Evolutionary conservation across 2,113 vertebrate genomes (phyloP), one percentile per base, ranked within the genome.

Genomic region (Mirounga angustirostris): DNA sequence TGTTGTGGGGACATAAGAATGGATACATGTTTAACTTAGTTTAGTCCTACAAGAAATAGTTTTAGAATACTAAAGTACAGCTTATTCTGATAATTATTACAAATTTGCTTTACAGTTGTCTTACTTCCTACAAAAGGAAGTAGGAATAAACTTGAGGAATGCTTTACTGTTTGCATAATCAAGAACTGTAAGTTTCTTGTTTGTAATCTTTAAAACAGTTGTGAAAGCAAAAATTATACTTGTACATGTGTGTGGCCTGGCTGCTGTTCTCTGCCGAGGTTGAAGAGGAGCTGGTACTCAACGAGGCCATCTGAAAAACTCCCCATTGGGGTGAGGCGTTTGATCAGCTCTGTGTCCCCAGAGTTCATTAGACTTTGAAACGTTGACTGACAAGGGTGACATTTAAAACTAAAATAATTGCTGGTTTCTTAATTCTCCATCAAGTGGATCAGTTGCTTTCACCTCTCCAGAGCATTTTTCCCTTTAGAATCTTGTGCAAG

Each of bases 41-140:
- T 96, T 96, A 73, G 40, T 83, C 28, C 93, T 90, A 88, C 95
- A 92, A 87, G 89, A 95, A 86, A 89, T 94, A 73, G 71, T 76
- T 94, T 80, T 94, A 71, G 46, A 94, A 91, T 92, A 65, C 61
- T 90, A 78, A 87, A 81, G n/a, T 54, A 67, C 19, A 95, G 7
- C 74, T 73, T 92, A 83, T 90, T 92, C 46, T 95, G 67, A 40
- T 90, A 59, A 93, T 95, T 88, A 36, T 54, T 92, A 69, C 24
- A 59, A 24, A 82, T 94, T 92, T 91, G n/a, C 71, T 86, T 92
- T 88, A 40, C 10, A 63, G 12, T 87, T 97, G 30, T 59, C 67
- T 95, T 52, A 21, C 36, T 83, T 97, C 54, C 36, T 65, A 28
- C 7, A 93, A 65, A 96, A 96, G n/a, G 59, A 93, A 94, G 58